Conservation (phyloP, 2,113 vertebrate genomes). For the Calyptomena viridis region DNA sequence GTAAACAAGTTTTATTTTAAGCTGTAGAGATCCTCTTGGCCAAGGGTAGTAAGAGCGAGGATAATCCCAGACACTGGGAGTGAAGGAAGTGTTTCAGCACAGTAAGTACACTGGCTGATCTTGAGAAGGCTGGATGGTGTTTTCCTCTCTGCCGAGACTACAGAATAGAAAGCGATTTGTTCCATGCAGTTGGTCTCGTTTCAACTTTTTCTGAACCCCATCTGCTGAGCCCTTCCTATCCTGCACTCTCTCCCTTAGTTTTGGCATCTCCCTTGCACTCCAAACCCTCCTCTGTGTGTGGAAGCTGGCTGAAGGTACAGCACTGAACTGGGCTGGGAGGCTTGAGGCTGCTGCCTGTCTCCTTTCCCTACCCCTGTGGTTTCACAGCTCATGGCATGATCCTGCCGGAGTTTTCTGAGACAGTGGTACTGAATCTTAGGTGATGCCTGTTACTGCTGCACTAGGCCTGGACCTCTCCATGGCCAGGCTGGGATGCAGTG, state of each 20-base stretch:
- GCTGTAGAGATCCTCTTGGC: not conserved
- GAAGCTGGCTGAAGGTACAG: not conserved
- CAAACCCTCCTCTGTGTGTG: rapidly evolving
- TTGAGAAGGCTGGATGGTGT: not conserved
- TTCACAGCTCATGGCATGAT: not conserved
- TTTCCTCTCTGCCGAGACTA: not conserved
- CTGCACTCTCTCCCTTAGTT: not conserved
- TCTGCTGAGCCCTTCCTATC: not conserved
- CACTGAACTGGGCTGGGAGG: not conserved
- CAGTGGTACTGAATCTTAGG: not conserved
- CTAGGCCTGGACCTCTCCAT: not conserved
- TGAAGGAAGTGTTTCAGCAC: not conserved
- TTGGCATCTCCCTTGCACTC: not conserved
- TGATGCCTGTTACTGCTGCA: not conserved
- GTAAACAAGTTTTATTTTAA: slow-evolving; percentile 4
- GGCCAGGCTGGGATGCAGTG: not conserved
- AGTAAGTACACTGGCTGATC: not conserved
- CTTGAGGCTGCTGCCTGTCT: not conserved
- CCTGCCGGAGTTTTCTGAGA: not conserved
- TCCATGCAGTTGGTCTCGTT: not conserved
- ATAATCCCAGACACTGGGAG: not conserved
- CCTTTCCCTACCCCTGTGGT: not conserved
- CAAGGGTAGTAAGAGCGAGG: not conserved
- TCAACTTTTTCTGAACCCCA: not conserved
- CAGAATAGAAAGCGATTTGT: not conserved